A percentile compares a stretch with the other conserved stretches of the same genome.
Evolutionary conservation across 2,797 vertebrate species (phyloP).

Genomic region (Anableps anableps): DNA sequence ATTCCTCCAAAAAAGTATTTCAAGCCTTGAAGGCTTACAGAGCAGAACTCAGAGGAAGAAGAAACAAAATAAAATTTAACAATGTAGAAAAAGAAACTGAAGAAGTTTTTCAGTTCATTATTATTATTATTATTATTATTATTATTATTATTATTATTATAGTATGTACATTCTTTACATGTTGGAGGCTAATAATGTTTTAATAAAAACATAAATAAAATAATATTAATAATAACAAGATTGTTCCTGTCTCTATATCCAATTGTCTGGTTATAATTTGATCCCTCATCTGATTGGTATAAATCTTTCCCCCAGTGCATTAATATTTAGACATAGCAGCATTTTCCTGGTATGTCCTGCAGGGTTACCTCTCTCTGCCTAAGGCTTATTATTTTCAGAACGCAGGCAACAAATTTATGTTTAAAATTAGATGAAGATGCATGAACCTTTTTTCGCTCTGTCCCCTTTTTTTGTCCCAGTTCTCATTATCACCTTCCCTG

Average conservation of each 20-base stretch:
- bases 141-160: slow-evolving; percentile 67
- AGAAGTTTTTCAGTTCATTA: slow-evolving; percentile 58
- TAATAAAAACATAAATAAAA: slow-evolving; percentile 77
- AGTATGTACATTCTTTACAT: slow-evolving; percentile 78
- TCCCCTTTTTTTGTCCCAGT: slow-evolving; percentile 14
- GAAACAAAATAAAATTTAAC: slow-evolving; percentile 48
- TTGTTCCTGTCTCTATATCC: slow-evolving; percentile 23
- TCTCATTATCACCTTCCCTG: slow-evolving; percentile 47
- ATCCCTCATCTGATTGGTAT: slow-evolving; percentile 16
- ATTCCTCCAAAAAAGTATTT: slow-evolving; percentile 74
- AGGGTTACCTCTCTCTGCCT: slow-evolving; percentile 24
- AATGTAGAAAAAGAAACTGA: slow-evolving; percentile 55
- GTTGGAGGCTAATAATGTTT: slow-evolving; percentile 77
- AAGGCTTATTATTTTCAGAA: slow-evolving; percentile 39
- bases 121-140: slow-evolving; percentile 64
- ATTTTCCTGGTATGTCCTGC: slow-evolving; percentile 15
- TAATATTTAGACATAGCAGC: slow-evolving; percentile 44
- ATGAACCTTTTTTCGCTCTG: slow-evolving; percentile 39
- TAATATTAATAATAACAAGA: slow-evolving; percentile 26
- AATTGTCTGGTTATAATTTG: neutral
- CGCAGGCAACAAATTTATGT: slow-evolving; percentile 41
- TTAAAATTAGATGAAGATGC: slow-evolving; percentile 53
- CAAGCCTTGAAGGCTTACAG: slow-evolving; percentile 69
- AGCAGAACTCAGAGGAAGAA: slow-evolving; percentile 49
- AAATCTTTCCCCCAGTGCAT: slow-evolving; percentile 19